Conservation (phyloP, 2,797 vertebrate genomes). For the Artibeus lituratus region DNA sequence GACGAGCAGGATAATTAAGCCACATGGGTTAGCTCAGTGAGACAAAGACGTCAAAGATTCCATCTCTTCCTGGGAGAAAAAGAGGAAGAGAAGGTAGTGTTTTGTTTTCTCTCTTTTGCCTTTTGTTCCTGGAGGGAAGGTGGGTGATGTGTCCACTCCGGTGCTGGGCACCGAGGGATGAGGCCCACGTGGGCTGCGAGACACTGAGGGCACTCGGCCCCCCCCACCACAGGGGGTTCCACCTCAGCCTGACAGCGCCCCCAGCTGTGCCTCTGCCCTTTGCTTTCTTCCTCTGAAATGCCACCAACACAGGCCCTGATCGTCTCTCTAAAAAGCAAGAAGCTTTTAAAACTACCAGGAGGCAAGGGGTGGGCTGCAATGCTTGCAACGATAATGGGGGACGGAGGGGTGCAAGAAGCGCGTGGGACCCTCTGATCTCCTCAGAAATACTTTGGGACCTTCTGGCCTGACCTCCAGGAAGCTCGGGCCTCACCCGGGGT, state of each 20-base stretch:
- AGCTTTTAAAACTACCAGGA: neutral
- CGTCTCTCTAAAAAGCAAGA: neutral
- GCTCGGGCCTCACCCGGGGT: neutral
- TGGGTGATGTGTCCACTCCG: neutral
- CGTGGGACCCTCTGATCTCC: neutral
- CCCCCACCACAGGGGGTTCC: too few relatives aligned
- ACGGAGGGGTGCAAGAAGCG: fast-evolving
- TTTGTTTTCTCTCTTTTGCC: neutral
- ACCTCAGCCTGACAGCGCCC: neutral
- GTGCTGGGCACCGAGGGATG: neutral
- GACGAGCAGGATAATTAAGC: conserved; percentile 27
- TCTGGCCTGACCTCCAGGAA: neutral
- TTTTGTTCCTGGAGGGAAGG: neutral
- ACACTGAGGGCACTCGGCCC: neutral
- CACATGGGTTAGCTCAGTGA: neutral
- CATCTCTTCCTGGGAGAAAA: neutral
- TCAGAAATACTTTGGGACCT: neutral
- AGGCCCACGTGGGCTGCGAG: neutral
- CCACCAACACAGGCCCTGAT: neutral
- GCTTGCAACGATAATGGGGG: neutral
- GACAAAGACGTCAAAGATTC: conserved; percentile 30
- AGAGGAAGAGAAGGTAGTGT: neutral
- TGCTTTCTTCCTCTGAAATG: neutral
- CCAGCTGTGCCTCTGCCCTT: neutral
- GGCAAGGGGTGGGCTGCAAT: neutral